phyloP scores from a whole-genome alignment of 2,888 invertebrate genomes.

The Ochropacha duplaris region DNA sequence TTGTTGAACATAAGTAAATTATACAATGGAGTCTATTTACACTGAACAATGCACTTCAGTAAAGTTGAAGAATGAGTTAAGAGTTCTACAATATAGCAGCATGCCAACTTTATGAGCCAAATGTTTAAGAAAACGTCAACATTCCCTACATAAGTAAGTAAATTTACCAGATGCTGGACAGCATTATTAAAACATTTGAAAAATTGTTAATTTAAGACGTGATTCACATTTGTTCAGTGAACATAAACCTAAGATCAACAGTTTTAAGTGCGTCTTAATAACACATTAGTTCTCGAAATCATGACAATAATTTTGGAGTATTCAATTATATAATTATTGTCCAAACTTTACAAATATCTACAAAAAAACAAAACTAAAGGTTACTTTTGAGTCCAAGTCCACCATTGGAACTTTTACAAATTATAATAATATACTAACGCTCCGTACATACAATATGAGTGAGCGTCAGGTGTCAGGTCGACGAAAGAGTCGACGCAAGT shows the following conservation, averaged over 20 bases:
- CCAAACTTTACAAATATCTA: conserved; percentile 77
- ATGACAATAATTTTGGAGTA: conserved; percentile 49
- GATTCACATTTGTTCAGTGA: conserved; percentile 18
- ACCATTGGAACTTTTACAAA: conserved; percentile 32
- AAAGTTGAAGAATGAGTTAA: background rate
- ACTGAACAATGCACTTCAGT: conserved; percentile 16
- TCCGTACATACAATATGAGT: conserved; percentile 3
- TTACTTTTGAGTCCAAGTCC: conserved; percentile 38
- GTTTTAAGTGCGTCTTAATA: conserved; percentile 14
- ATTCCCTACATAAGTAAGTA: background rate
- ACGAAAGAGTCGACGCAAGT: too few species aligned
- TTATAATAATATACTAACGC: conserved; percentile 19
- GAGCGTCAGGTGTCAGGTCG: too few species aligned
- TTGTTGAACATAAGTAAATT: conserved; percentile 10
- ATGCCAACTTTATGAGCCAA: background rate
- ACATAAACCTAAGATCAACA: conserved; percentile 16
- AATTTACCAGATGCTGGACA: background rate
- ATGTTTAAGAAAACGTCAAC: background rate
- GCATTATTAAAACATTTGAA: background rate
- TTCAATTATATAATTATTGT: conserved; percentile 72
- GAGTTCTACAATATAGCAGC: background rate
- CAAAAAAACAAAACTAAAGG: conserved; percentile 48
- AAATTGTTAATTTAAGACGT: conserved; percentile 1
- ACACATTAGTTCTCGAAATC: conserved; percentile 21
- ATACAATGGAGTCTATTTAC: conserved; percentile 20